Percentiles rank a stretch among this genome's conserved stretches.
phyloP scores from a whole-genome alignment of 1,140 invertebrate genomes.

The Lepidostoma basale region DNA sequence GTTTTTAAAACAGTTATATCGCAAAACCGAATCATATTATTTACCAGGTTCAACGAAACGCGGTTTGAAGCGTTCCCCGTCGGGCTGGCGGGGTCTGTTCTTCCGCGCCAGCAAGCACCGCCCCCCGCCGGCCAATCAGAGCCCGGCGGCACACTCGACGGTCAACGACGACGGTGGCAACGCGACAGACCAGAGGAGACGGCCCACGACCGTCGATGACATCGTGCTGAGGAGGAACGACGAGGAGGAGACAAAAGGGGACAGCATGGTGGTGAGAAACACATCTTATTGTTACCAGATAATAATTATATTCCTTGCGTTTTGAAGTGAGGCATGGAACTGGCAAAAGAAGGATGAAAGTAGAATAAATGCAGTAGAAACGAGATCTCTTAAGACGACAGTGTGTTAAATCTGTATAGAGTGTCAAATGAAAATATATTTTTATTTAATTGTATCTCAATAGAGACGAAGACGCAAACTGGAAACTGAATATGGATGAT shows the following conservation, averaged over 20 bases:
- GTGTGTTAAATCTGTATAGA: too few species aligned
- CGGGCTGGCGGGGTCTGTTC: slow-evolving; percentile 83
- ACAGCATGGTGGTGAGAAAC: not conserved
- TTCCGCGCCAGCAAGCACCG: slow-evolving; percentile 58
- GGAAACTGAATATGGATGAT: too few species aligned
- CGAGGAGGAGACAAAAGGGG: not conserved
- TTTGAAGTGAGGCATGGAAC: too few species aligned
- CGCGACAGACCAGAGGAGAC: not conserved
- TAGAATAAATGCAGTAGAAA: too few species aligned
- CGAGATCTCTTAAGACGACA: too few species aligned
- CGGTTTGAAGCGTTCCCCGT: slow-evolving; percentile 74
- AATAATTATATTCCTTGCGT: too few species aligned
- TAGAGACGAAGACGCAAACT: too few species aligned
- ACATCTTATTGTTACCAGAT: too few species aligned
- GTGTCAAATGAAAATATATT: too few species aligned
- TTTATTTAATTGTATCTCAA: too few species aligned
- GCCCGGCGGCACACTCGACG: slow-evolving; percentile 35
- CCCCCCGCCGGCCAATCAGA: slow-evolving; percentile 49
- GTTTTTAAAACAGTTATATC: not conserved
- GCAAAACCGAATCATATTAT: too few species aligned
- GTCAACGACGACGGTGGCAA: not conserved
- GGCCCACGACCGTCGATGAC: not conserved
- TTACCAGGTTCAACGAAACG: slow-evolving; percentile 60
- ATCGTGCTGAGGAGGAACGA: not conserved
- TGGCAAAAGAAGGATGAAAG: too few species aligned